Conservation (phyloP, 1,140 invertebrate species). For the Heliconius melpomene region DNA sequence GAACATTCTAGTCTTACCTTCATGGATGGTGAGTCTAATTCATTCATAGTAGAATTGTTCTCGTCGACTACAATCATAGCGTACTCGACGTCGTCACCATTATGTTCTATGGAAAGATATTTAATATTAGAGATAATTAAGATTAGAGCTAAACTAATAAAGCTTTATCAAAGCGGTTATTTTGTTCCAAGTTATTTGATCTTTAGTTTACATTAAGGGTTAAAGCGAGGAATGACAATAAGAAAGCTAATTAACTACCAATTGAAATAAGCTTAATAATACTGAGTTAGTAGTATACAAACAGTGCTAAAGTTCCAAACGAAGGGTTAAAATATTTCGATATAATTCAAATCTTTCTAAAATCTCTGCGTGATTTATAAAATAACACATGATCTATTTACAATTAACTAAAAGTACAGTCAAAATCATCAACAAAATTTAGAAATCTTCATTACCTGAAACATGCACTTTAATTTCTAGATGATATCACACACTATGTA, state of each 20-base stretch:
- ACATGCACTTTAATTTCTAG: conserved; percentile 24
- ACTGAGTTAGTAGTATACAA: not conserved
- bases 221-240: conserved; percentile 10
- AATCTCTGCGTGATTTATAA: not conserved
- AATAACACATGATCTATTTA: not conserved
- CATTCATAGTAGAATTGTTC: conserved; percentile 91
- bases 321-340: not conserved
- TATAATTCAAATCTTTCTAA: not conserved
- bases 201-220: not conserved
- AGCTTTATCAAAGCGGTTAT: conserved; percentile 35
- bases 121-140: conserved; percentile 16
- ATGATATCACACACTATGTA: conserved; percentile 26
- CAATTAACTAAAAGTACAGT: not conserved
- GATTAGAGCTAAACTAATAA: conserved; percentile 15
- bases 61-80: conserved; percentile 95
- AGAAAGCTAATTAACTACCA: not conserved
- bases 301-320: not conserved
- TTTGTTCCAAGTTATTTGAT: not conserved
- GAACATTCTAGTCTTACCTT: conserved; percentile 84
- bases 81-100: conserved; percentile 90
- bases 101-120: conserved; percentile 63
- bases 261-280: conserved; percentile 1
- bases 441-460: not conserved
- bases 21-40: conserved; percentile 90
- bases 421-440: not conserved